phyloP scores from a whole-genome alignment of 2,113 vertebrate species.

The Diadophis punctatus region DNA sequence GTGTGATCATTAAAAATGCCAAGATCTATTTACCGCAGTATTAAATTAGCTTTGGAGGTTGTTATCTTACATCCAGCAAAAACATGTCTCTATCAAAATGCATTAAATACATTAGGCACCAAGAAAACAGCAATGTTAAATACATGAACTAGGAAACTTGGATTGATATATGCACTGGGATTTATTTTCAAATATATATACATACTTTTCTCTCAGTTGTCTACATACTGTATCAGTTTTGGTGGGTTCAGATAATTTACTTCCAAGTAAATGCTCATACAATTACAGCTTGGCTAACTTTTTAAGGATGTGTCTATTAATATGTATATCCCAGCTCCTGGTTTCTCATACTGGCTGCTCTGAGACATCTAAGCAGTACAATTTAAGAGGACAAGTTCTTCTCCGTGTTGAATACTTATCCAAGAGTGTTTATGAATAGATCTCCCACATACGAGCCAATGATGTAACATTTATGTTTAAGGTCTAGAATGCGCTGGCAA shows the following conservation, averaged over 20 bases:
- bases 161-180: not conserved
- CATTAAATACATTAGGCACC: not conserved
- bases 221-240: not conserved
- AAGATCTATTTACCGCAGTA: not conserved
- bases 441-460: not conserved
- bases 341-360: constrained; percentile 23
- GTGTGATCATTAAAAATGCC: not conserved
- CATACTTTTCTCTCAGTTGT: not conserved
- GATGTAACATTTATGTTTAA: not conserved
- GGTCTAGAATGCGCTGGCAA: not conserved
- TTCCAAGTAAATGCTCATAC: not conserved
- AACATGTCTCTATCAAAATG: not conserved
- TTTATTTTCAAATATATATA: not conserved
- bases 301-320: constrained; percentile 1
- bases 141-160: not conserved
- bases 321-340: not conserved
- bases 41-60: not conserved
- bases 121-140: not conserved
- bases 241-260: not conserved
- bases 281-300: not conserved
- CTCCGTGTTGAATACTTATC: not conserved
- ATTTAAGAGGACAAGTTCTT: fast-evolving
- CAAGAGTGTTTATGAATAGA: not conserved
- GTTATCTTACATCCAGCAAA: not conserved
- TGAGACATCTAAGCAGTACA: not conserved